These are phyloP conservation scores for Pelodiscus sinensis DNA, from an alignment of 2,113 vertebrate species.

Conservation along the genomic window DNA sequence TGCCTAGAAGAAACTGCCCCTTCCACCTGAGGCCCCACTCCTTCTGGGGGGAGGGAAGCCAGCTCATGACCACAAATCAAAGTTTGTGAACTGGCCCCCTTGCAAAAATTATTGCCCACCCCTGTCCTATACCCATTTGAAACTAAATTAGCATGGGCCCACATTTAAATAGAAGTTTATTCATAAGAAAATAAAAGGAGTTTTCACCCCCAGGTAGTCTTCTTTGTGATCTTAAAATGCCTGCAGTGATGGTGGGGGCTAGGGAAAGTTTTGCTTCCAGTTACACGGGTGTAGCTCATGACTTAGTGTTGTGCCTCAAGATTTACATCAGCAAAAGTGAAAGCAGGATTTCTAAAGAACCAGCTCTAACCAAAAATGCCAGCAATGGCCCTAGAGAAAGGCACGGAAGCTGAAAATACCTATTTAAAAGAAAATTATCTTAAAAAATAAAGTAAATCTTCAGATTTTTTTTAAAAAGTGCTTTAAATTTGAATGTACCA, in stretches of 20 bases:
- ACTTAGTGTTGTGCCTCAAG: neutral
- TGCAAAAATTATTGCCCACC: no score
- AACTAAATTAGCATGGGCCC: neutral
- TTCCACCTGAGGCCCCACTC: no score
- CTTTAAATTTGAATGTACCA: constrained; percentile 49
- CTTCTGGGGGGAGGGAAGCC: no score
- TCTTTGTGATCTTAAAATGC: neutral
- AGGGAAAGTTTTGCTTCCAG: neutral
- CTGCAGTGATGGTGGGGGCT: neutral
- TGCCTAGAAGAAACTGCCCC: no score
- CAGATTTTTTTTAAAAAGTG: constrained; percentile 1
- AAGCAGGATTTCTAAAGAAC: neutral
- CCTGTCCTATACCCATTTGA: neutral
- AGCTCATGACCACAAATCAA: no score
- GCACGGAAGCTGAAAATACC: neutral
- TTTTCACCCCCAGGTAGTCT: neutral
- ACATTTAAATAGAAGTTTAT: neutral
- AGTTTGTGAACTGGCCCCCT: no score
- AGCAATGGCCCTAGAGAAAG: neutral
- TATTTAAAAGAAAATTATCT: neutral
- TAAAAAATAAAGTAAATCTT: neutral
- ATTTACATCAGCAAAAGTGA: neutral
- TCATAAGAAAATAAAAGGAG: neutral
- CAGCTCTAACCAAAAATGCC: neutral
- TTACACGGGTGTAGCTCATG: neutral